A percentile compares a stretch with the other conserved stretches of the same genome.
phyloP scores from a whole-genome alignment of 2,113 vertebrate genomes.

The Budorcas taxicolor region DNA sequence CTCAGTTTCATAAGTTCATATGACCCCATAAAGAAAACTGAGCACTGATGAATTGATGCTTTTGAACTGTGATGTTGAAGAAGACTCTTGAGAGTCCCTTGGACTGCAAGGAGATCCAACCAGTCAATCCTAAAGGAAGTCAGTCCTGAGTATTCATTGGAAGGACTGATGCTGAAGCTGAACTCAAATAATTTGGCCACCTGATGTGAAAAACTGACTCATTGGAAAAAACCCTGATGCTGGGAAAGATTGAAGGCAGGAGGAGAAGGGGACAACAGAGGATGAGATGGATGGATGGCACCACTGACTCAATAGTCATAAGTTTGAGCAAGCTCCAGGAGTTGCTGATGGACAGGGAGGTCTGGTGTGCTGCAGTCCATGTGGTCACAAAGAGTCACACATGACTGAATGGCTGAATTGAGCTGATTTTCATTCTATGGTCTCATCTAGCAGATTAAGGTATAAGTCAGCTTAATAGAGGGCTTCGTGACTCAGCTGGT shows the following conservation, averaged over 20 bases:
- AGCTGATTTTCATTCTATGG: neutral
- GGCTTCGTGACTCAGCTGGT: neutral
- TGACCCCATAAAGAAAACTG: neutral
- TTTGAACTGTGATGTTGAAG: neutral
- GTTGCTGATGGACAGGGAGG: neutral
- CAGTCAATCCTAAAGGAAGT: neutral
- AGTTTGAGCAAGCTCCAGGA: neutral
- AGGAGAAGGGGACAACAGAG: neutral
- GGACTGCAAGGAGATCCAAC: neutral
- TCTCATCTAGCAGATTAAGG: neutral
- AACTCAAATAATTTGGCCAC: neutral
- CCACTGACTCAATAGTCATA: neutral
- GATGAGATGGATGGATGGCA: neutral
- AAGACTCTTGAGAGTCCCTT: neutral
- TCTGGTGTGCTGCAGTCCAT: neutral
- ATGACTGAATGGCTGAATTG: neutral
- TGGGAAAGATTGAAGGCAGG: neutral
- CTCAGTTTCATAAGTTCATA: neutral
- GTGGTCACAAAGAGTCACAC: neutral
- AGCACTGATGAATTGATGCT: neutral
- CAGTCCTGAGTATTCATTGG: neutral
- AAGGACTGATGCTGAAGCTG: neutral
- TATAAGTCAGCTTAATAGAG: neutral
- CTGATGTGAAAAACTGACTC: neutral
- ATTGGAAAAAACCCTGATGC: neutral